Evolutionary conservation across 2,113 vertebrate genomes (phyloP).

Genomic region (rabbit (Oryctolagus cuniculus)): mOryCun1.1 NC_091453.1:79483501-79484000

Average conservation of each 20-base stretch:
- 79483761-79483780: not conserved
- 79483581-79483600: not conserved
- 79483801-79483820: not conserved
- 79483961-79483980: not conserved
- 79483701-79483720: slow-evolving; percentile 26
- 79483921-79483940: slow-evolving; percentile 20
- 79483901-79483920: not conserved
- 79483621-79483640: not conserved
- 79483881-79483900: slow-evolving; percentile 16
- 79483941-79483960: not conserved
- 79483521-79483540: not conserved
- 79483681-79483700: slow-evolving; percentile 1
- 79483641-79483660: not conserved
- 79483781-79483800: not conserved
- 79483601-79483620: not conserved
- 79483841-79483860: not conserved
- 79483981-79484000: not conserved
- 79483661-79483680: not conserved
- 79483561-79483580: not conserved
- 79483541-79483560: not conserved
- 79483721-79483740: not conserved
- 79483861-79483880: no score
- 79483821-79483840: not conserved
- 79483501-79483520: not conserved
- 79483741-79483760: not conserved